Conservation (phyloP, 2,113 vertebrate genomes). For the Forbesichthys agassizii region DNA sequence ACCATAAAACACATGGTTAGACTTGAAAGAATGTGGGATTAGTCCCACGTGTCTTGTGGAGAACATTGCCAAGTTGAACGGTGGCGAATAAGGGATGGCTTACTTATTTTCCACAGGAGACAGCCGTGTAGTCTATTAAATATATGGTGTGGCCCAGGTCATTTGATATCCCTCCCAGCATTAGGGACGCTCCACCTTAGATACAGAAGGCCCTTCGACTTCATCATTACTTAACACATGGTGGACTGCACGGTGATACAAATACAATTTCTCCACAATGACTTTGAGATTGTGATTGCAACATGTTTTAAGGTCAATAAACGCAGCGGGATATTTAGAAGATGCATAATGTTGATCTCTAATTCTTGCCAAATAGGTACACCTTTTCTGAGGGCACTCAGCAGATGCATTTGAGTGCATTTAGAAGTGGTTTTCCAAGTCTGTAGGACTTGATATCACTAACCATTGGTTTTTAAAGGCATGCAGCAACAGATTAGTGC, state of each 20-base stretch:
- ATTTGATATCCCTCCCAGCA: constrained; percentile 21
- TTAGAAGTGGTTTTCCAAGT: no score
- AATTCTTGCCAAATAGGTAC: no score
- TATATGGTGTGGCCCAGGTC: constrained; percentile 30
- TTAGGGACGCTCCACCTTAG: constrained; percentile 28
- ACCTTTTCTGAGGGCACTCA: no score
- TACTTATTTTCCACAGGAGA: constrained; percentile 2
- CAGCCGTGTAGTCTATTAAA: constrained; percentile 38
- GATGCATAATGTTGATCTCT: no score
- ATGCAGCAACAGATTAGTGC: no score
- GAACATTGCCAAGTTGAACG: constrained; percentile 35
- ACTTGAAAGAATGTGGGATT: constrained; percentile 12
- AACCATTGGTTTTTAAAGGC: no score
- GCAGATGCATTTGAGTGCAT: no score
- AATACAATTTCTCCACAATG: constrained; percentile 10
- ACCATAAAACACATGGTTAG: constrained; percentile 15
- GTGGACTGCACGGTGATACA: constrained; percentile 13
- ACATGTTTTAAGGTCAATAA: no score
- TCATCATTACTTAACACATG: constrained; percentile 25
- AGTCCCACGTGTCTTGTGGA: constrained; percentile 24
- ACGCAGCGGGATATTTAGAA: no score
- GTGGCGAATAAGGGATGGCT: constrained; percentile 25
- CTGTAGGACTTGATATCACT: no score
- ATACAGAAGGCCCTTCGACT: constrained; percentile 9
- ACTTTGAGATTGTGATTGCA: background rate